phyloP scores from a whole-genome alignment of 2,888 invertebrate genomes.

The Lumbricus terrestris region DNA sequence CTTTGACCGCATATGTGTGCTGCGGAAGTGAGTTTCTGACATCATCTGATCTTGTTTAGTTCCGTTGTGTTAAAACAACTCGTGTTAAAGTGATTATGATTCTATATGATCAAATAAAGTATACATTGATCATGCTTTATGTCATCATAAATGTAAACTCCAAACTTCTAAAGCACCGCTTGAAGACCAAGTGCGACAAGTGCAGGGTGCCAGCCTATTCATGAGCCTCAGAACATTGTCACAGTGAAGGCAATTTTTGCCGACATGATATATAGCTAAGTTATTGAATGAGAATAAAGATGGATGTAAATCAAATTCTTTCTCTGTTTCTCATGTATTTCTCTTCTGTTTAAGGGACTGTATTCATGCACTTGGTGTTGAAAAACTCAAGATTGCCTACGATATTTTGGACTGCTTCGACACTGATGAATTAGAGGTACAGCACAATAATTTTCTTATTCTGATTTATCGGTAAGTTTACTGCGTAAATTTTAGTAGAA shows the following conservation, averaged over 20 bases:
- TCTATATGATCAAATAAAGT: not conserved
- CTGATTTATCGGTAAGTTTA: not conserved
- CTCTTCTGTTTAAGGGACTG: slow-evolving; percentile 49
- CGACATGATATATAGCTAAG: not conserved
- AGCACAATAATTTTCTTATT: not conserved
- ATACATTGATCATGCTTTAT: not conserved
- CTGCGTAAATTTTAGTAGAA: not conserved
- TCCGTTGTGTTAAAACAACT: not conserved
- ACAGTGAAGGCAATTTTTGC: not conserved
- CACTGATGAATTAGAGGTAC: slow-evolving; percentile 57
- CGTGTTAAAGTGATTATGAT: not conserved
- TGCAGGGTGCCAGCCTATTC: too few species aligned
- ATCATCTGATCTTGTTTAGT: not conserved
- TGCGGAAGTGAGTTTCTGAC: slow-evolving; percentile 49
- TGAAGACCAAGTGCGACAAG: too few species aligned
- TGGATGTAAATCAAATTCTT: not conserved
- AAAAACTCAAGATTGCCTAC: slow-evolving; percentile 52
- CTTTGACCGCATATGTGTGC: slow-evolving; percentile 51
- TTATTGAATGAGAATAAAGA: not conserved
- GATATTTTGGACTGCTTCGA: slow-evolving; percentile 56
- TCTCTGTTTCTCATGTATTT: not conserved
- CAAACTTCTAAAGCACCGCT: too few species aligned
- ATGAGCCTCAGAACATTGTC: not conserved
- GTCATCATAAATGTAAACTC: too few species aligned
- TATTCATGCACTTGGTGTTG: slow-evolving; percentile 53